Evolutionary conservation across 2,797 vertebrate genomes (phyloP).

Genomic region (Neosilurus mollespiculum): DNA sequence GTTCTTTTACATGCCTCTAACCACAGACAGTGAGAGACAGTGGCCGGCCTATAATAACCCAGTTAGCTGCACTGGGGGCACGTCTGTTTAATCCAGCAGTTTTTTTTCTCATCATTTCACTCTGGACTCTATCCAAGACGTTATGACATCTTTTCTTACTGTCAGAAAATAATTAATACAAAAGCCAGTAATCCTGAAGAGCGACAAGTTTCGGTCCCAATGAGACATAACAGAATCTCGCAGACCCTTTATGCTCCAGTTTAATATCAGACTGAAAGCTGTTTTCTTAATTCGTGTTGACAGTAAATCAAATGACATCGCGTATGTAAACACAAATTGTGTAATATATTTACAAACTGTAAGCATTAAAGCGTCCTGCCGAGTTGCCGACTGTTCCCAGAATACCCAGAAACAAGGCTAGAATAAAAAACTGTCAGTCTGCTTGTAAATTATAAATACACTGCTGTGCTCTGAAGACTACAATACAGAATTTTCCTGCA

Average conservation of each 20-base stretch:
- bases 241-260: not conserved
- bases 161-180: slow-evolving; percentile 42
- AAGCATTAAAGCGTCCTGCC: not conserved
- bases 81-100: not conserved
- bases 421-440: not conserved
- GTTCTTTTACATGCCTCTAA: too few relatives aligned
- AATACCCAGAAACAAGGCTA: not conserved
- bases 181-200: slow-evolving; percentile 22
- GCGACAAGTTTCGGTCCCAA: slow-evolving; percentile 15
- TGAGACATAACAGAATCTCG: not conserved
- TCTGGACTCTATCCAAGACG: slow-evolving; percentile 11
- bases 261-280: not conserved
- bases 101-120: slow-evolving; percentile 1
- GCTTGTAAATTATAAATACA: not conserved
- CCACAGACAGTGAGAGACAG: too few relatives aligned
- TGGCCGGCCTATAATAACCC: too few relatives aligned
- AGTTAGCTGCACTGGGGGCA: too few relatives aligned
- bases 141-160: not conserved
- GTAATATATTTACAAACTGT: not conserved
- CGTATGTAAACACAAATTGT: not conserved
- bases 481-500: not conserved
- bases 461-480: not conserved
- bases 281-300: not conserved
- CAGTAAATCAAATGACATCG: slow-evolving; percentile 9
- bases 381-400: slow-evolving; percentile 1